Base-by-base conservation (phyloP, 2,888 invertebrate species). In the Tenthredo notha region DNA sequence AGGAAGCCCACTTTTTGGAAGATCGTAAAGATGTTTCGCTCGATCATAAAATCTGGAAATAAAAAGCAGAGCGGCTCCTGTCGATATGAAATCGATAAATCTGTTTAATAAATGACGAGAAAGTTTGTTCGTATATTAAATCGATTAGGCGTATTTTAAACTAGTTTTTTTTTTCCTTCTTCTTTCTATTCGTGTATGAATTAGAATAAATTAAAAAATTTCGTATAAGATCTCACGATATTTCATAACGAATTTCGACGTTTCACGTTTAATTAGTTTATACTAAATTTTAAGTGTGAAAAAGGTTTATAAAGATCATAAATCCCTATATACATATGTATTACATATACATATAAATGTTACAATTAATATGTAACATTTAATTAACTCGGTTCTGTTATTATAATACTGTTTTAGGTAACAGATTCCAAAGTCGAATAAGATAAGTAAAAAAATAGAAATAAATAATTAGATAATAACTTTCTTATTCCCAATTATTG, bases 401-500 rank as follows among this genome's bases (percentile, higher is more conserved):
- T 25, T 77, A 4, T 77, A 6, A 43, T 43, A 15, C 10, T 25
- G 5, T 75, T 50, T 75, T 75, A n/a, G 47, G 75, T 25, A 75
- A 12, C 75, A 47, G 21, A 1, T 74, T 1, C 21, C 12, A 1
- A 75, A n/a, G 9, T 74, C 15, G 47, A 15, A 15, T 37, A 7
- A 18, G 15, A 43, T n/a, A 40, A 37, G 9, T 2, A 37, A 72
- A 4, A 72, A 18, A 72, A 72, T n/a, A n/a, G 3, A 72, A 72
- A n/a, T 10, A 72, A 5, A 9, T 2, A 61, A 37, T 0, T 33
- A n/a, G 0, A 18, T 50, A n/a, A n/a, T 77, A 29, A 77, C 54
- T 77, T 77, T 77, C 77, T 77, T 77, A 77, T 77, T 77, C 50
- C 54, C 54, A 77, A 77, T 77, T 77, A 77, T 77, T 77, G 54